Base-by-base conservation (phyloP, 2,888 invertebrate species). In the Pollenia angustigena region DNA sequence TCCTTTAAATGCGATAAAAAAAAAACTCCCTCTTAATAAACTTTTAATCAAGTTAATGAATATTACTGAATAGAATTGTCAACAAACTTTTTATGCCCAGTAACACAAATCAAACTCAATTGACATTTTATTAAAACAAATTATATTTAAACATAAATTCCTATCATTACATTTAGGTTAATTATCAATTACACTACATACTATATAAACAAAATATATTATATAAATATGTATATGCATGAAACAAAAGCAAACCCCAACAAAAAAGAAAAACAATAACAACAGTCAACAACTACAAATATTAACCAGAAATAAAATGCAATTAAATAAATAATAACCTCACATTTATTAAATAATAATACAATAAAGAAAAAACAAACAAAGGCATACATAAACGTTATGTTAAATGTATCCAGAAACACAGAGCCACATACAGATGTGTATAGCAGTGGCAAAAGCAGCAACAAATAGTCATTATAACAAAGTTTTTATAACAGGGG, bases 251-350 rank as follows among this genome's bases (percentile, higher is more conserved):
- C 23, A 71, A 48, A 12, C 8, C 12, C 12, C 18, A 56, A 32
- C 32, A 32, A 32, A 32, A 32, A 32, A 32, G 0, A 32, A 42
- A 78, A 66, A 46, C 6, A 74, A 74, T 74, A 62, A 50, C 60
- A 75, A 18, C 32, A 54, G 12, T 16, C 23, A 79, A 48, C 50
- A 72, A 66, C 66, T 40, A 18, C 56, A 66, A 54, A 69, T 54
- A 60, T 42, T 76, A 64, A 75, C 44, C 62, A 81, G 54, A 78
- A 78, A 78, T 85, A 81, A 78, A 81, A 72, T 60, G 60, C 81
- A 85, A 81, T 82, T 82, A 82, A 85, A 78, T 81, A 66, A 85
- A 81, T 78, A 81, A 81, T 72, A 81, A 78, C 81, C 75, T 64
- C 71, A 56, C 66, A 78, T 79, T 78, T 76, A 81, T 81, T 71